Evolutionary conservation across 2,113 vertebrate species (phyloP), one percentile per base, ranked within the genome.

Genomic region (Trachemys scripta): DNA sequence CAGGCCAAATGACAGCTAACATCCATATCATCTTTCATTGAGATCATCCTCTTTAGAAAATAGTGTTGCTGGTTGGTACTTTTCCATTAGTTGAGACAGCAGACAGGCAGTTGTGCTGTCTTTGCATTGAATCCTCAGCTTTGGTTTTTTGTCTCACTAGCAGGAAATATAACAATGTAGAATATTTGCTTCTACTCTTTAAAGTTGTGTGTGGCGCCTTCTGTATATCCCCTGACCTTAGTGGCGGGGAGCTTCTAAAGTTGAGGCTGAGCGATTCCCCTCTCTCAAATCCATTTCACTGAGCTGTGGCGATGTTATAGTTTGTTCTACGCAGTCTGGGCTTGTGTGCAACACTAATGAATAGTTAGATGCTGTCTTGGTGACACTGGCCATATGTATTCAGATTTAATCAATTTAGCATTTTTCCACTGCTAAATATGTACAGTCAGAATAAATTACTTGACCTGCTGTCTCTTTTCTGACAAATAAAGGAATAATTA

Each of bases 51-150:
- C 35, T 92, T 1, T 25, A 0, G 2, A 5, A 51, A 78, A 75
- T 54, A 6, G 20, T 62, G 75, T 85, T 90, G 90, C 54, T 82
- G 81, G 25, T 94, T 96, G 53, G 84, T 95, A 94, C 78, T 98
- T 97, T 89, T 96, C 85, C 90, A 94, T 95, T 80, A 94, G 82
- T 69, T 96, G 79, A 54, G 82, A 93, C 38, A 25, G 80, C 38
- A 91, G 35, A 92, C 82, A 50, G 0, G 2, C 9, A 29, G 29
- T 51, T 76, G 22, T 57, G 45, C 85, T 97, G 91, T 95, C 42
- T 85, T 27, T 92, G 49, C 80, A 27, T 50, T 87, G 90, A 93
- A 88, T 89, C 75, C n/a, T 97, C 88, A 59, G 19, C 47, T 96
- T 56, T 87, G 25, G 14, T 5, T 86, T 95, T 96, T 81, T 91